Base-by-base conservation (phyloP, 2,888 invertebrate species). In the Diaperis boleti region DNA sequence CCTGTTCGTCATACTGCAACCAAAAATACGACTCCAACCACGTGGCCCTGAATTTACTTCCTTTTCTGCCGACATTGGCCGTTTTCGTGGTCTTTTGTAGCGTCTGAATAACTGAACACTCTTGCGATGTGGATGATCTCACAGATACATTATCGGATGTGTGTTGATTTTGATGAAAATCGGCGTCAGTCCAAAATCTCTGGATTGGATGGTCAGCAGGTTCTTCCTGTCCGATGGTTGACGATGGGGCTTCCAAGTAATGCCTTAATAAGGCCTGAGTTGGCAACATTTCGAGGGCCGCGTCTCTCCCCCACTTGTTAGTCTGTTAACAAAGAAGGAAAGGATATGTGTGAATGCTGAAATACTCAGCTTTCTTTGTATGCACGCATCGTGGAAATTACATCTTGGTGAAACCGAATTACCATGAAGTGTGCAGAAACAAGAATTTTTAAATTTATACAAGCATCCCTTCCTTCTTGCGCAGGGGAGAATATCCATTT, bases 21-120 rank as follows among this genome's bases (percentile, higher is more conserved):
- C 91, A 92, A n/a, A 87, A 84, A 76, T 88, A 91, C 17, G 87
- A 83, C 41, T 88, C 85, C 22, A 91, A 80, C 91, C 91, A 91
- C 69, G 84, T 87, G 10, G 85, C 80, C 59, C 89, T 84, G 75
- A 92, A 92, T 67, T 86, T 85, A n/a, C 88, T 87, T 56, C 86
- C 84, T 77, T 89, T 90, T 70, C 76, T 66, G 3, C 77, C 76
- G 0, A 71, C 66, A 10, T 59, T 20, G 20, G 35, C 47, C 2
- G 52, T 14, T 44, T 42, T 44, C 10, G 10, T 26, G 1, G 26
- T 17, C 42, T 56, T 55, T 15, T 33, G 49, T 13, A 35, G 17
- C 29, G 44, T 61, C 45, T 76, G 78, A 65, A 80, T 79, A 41
- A 81, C 81, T 1, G 81, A 82, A 64, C 79, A 79, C 78, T 81